phyloP scores from a whole-genome alignment of 1,140 invertebrate genomes.

The Portunus trituberculatus region DNA sequence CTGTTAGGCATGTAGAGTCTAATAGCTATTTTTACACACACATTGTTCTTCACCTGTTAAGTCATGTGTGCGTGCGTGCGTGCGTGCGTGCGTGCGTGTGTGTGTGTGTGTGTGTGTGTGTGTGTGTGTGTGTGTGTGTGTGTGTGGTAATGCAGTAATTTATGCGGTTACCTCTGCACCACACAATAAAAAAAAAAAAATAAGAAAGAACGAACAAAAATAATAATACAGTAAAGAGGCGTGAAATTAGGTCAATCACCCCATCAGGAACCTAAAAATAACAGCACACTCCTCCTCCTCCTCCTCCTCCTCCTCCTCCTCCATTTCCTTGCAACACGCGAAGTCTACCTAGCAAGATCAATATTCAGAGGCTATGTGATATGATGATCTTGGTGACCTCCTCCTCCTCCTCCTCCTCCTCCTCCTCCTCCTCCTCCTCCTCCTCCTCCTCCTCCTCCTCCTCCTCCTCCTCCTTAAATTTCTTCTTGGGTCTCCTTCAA shows the following conservation, averaged over 20 bases:
- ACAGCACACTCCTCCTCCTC: neutral
- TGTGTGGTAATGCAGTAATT: neutral
- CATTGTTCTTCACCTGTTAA: no score
- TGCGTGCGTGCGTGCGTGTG: no score
- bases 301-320: neutral
- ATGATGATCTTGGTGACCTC: neutral
- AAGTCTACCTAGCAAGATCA: no score
- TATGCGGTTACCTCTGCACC: neutral
- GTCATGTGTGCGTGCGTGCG: no score
- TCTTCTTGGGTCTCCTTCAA: no score
- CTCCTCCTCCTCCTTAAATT: neutral
- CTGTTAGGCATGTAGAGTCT: no score
- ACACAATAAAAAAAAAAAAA: neutral
- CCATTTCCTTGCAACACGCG: neutral
- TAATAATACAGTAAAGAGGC: neutral
- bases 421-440: neutral
- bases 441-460: neutral
- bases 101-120: neutral
- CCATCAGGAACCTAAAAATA: neutral
- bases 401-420: slow-evolving; percentile 22
- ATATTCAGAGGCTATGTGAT: no score
- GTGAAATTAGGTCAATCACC: neutral
- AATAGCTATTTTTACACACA: no score
- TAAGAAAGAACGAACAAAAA: neutral
- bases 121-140: neutral